phyloP scores from a whole-genome alignment of 2,888 invertebrate genomes.

The Asteroscopus sphinx region DNA sequence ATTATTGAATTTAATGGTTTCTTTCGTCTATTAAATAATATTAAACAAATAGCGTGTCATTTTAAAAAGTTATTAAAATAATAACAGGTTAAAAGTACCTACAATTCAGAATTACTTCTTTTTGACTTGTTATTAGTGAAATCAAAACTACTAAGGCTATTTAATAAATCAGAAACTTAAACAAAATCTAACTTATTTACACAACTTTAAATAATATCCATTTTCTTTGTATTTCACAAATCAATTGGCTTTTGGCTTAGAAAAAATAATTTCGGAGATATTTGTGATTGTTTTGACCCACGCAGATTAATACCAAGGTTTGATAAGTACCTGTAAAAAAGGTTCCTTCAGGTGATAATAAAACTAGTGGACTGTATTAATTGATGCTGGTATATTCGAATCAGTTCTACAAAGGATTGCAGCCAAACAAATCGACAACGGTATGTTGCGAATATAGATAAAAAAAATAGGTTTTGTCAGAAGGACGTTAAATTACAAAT shows the following conservation, averaged over 20 bases:
- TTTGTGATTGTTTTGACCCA: constrained; percentile 9
- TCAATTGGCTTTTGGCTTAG: constrained; percentile 22
- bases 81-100: neutral
- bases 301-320: constrained; percentile 1
- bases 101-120: neutral
- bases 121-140: neutral
- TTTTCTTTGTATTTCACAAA: constrained; percentile 9
- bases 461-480: no score
- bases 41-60: neutral
- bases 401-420: no score
- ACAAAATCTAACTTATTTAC: constrained; percentile 23
- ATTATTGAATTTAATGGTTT: neutral
- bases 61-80: neutral
- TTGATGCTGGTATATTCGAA: no score
- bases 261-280: constrained; percentile 10
- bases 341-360: no score
- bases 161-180: constrained; percentile 20
- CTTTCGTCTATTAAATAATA: neutral
- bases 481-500: no score
- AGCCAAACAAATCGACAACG: no score
- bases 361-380: no score
- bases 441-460: no score
- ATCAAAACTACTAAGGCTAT: constrained; percentile 6
- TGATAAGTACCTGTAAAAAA: no score
- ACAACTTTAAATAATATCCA: constrained; percentile 11